A percentile compares a stretch with the other conserved stretches of the same genome.
Conservation (phyloP, 2,113 vertebrate species). For the Serranochromis macrocephalus region DNA sequence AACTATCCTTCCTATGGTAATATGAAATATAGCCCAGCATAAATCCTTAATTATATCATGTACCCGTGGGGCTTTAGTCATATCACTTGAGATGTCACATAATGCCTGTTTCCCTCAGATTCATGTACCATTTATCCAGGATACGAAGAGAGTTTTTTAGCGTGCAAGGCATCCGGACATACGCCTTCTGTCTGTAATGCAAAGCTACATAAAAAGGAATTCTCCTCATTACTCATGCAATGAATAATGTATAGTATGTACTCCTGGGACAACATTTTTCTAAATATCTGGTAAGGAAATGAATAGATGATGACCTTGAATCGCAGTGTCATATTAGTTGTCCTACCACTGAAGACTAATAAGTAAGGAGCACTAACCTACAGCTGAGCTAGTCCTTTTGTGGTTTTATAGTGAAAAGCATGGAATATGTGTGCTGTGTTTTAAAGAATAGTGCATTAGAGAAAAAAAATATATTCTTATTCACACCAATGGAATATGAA, state of each 20-base stretch:
- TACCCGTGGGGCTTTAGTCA: slow-evolving; percentile 31
- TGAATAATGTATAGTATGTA: background rate
- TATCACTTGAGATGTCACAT: slow-evolving; percentile 40
- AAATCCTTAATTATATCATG: slow-evolving; percentile 59
- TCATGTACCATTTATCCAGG: slow-evolving; percentile 11
- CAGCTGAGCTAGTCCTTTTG: background rate
- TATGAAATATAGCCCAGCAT: slow-evolving; percentile 42
- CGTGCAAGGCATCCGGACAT: background rate
- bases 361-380: background rate
- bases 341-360: background rate
- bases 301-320: slow-evolving; percentile 25
- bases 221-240: background rate
- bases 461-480: background rate
- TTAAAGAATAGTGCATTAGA: background rate
- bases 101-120: slow-evolving; percentile 25
- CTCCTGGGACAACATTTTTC: slow-evolving; percentile 1
- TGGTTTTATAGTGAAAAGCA: background rate
- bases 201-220: background rate
- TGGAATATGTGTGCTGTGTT: background rate
- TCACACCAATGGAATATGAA: background rate
- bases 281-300: background rate
- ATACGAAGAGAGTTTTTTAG: background rate
- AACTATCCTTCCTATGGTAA: slow-evolving; percentile 39
- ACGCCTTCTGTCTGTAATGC: background rate
- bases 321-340: background rate